Conservation (phyloP, 2,888 invertebrate genomes). For the Lottia gigantea region DNA sequence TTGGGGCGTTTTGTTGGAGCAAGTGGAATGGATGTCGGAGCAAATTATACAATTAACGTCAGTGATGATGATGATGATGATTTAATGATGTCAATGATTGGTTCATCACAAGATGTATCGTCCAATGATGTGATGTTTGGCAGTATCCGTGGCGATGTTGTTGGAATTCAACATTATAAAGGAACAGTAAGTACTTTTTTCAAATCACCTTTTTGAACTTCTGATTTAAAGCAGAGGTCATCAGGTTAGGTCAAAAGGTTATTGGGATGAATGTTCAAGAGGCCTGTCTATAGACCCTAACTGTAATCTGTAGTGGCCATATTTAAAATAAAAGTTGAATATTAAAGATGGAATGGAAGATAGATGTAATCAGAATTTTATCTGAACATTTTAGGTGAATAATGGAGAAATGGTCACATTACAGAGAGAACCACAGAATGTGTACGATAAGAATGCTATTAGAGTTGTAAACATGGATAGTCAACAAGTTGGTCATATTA, state of each 20-base stretch:
- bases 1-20: neutral
- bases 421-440: conserved; percentile 41
- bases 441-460: conserved; percentile 45
- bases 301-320: too few species aligned
- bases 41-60: neutral
- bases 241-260: too few species aligned
- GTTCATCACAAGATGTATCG: conserved; percentile 33
- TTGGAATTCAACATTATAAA: conserved; percentile 43
- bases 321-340: too few species aligned
- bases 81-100: neutral
- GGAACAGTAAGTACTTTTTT: conserved; percentile 38
- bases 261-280: too few species aligned
- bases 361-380: too few species aligned
- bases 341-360: too few species aligned
- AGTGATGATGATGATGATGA: neutral
- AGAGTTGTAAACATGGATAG: conserved; percentile 40
- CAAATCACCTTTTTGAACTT: neutral
- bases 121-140: conserved; percentile 42
- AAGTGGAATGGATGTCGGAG: neutral
- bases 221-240: too few species aligned
- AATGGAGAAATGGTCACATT: conserved; percentile 47
- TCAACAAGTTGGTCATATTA: conserved; percentile 48
- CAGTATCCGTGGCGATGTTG: conserved; percentile 38
- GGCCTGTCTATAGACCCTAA: too few species aligned
- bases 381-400: conserved; percentile 37